Evolutionary conservation across 2,888 invertebrate genomes (phyloP).

Genomic region (Uropetala carovei): DNA sequence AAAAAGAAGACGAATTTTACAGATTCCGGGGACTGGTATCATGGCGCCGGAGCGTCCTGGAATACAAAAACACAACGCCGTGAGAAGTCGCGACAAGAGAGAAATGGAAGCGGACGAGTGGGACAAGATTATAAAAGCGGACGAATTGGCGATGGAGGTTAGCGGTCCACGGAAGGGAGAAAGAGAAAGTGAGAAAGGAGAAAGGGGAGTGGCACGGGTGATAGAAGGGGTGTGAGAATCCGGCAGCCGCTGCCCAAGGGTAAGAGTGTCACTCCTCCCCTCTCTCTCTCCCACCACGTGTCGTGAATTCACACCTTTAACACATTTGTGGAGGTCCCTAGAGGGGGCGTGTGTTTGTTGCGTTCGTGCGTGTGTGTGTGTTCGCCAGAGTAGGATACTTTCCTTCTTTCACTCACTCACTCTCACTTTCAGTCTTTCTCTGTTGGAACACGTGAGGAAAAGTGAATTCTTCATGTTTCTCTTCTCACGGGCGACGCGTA

Average conservation of each 20-base stretch:
- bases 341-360: conserved; percentile 11
- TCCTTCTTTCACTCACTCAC: background rate
- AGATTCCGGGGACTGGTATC: no score
- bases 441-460: background rate
- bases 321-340: background rate
- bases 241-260: background rate
- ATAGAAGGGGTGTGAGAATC: background rate
- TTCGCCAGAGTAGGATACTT: background rate
- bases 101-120: no score
- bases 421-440: background rate
- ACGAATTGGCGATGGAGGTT: background rate
- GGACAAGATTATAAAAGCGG: background rate
- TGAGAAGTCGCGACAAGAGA: no score
- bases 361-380: background rate
- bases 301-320: conserved; percentile 11
- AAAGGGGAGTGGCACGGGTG: background rate
- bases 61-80: background rate
- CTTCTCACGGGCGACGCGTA: no score
- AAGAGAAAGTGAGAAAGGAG: background rate
- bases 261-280: background rate
- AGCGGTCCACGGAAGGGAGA: no score
- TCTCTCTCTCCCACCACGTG: background rate
- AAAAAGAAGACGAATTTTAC: background rate
- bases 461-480: no score
- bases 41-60: background rate